Percentiles rank a stretch among this genome's conserved stretches.
phyloP scores from a whole-genome alignment of 1,140 invertebrate species.

The Drosophila truncata region DNA sequence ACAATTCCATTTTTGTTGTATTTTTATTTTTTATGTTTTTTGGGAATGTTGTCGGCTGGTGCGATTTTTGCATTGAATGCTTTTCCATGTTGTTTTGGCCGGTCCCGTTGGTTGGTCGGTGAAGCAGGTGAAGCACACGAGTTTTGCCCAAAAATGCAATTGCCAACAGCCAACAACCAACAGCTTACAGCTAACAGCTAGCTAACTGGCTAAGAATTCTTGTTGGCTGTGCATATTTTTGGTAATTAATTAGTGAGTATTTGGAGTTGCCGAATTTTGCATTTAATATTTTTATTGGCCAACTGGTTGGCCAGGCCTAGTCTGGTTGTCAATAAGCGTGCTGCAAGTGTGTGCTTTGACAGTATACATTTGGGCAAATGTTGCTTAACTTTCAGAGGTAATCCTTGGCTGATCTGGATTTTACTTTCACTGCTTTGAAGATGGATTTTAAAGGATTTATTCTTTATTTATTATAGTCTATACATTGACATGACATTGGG shows the following conservation, averaged over 20 bases:
- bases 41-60: slow-evolving; percentile 73
- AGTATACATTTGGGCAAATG: slow-evolving; percentile 35
- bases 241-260: slow-evolving; percentile 79
- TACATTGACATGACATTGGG: too few relatives aligned
- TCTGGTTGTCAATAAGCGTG: slow-evolving; percentile 51
- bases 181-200: slow-evolving; percentile 3
- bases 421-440: slow-evolving; percentile 29
- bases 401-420: slow-evolving; percentile 3
- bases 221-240: slow-evolving; percentile 60
- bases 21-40: slow-evolving; percentile 34
- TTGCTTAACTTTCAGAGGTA: slow-evolving; percentile 15
- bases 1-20: slow-evolving; percentile 61
- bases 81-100: slow-evolving; percentile 72
- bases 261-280: slow-evolving; percentile 56
- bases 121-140: slow-evolving; percentile 67
- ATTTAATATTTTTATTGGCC: slow-evolving; percentile 61
- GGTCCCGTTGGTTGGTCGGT: slow-evolving; percentile 31
- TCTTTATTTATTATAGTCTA: too few relatives aligned
- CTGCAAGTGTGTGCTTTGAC: slow-evolving; percentile 24
- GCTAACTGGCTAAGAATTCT: slow-evolving; percentile 65
- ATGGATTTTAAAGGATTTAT: slow-evolving; percentile 4
- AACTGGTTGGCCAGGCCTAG: slow-evolving; percentile 58
- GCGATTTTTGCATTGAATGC: slow-evolving; percentile 75
- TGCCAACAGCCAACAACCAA: slow-evolving; percentile 30
- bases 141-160: slow-evolving; percentile 41